A percentile compares a stretch with the other conserved stretches of the same genome.
Evolutionary conservation across 2,888 invertebrate genomes (phyloP).

Genomic region (Drosophila antonietae): DNA sequence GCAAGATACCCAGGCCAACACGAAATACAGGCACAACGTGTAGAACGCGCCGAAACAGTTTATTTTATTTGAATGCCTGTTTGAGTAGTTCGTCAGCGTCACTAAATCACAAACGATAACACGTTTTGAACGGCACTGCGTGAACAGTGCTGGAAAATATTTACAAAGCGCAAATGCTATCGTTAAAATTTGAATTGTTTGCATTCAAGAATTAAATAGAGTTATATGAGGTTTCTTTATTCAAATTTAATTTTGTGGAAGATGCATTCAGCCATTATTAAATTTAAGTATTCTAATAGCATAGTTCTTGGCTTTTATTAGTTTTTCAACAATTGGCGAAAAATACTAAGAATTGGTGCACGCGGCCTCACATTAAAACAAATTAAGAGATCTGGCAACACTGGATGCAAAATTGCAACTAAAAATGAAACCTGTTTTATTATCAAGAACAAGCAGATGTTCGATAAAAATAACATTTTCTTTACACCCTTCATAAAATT

Average conservation of each 20-base stretch:
- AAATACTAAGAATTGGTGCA: neutral
- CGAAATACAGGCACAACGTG: constrained; percentile 54
- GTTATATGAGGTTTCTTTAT: neutral
- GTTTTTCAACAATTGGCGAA: neutral
- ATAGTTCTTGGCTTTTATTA: neutral
- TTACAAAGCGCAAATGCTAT: neutral
- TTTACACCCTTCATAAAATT: neutral
- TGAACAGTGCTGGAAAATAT: constrained; percentile 24
- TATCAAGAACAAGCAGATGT: neutral
- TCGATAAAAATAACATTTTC: neutral
- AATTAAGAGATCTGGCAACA: constrained; percentile 2
- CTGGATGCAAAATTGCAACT: neutral
- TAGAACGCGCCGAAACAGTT: constrained; percentile 73
- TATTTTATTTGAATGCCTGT: constrained; percentile 65
- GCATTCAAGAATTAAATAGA: neutral
- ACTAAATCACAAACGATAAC: constrained; percentile 36
- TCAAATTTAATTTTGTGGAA: neutral
- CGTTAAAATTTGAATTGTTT: constrained; percentile 34
- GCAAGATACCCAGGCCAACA: constrained; percentile 30
- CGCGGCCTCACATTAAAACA: neutral
- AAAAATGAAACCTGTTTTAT: neutral
- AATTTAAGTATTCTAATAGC: neutral
- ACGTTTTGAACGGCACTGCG: constrained; percentile 31
- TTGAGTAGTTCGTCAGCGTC: constrained; percentile 53
- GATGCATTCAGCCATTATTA: neutral